Percentiles rank a stretch among this genome's conserved stretches.
Conservation (phyloP, 2,113 vertebrate species). For the Symphodus melops region DNA sequence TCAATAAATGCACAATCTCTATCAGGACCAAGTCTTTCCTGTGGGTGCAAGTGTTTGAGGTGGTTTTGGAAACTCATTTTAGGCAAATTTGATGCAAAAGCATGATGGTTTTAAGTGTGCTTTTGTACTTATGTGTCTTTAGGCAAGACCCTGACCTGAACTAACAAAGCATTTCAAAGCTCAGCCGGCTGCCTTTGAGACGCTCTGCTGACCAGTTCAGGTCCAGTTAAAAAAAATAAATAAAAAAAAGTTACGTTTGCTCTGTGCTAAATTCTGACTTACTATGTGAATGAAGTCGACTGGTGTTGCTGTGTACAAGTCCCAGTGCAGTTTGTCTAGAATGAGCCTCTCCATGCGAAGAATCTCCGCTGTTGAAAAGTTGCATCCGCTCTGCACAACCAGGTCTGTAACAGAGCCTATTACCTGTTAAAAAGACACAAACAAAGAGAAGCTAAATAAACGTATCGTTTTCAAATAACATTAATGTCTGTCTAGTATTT, state of each 20-base stretch:
- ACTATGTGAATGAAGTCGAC: slow-evolving; percentile 90
- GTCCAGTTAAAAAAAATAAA: slow-evolving; percentile 10
- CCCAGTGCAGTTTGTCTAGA: slow-evolving; percentile 89
- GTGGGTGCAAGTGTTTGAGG: neutral
- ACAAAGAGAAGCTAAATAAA: slow-evolving; percentile 82
- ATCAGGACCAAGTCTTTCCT: slow-evolving; percentile 64
- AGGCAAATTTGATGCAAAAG: slow-evolving; percentile 24
- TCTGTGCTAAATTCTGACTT: slow-evolving; percentile 73
- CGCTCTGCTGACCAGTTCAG: slow-evolving; percentile 23
- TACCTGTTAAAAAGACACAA: slow-evolving; percentile 82
- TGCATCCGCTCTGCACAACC: slow-evolving; percentile 85
- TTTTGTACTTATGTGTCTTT: slow-evolving; percentile 65
- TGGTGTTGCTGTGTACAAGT: slow-evolving; percentile 87
- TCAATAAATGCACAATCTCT: slow-evolving; percentile 66
- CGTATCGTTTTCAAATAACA: slow-evolving; percentile 64
- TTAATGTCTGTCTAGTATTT: neutral
- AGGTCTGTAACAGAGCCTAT: slow-evolving; percentile 87
- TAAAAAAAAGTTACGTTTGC: neutral
- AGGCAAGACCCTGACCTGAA: slow-evolving; percentile 38
- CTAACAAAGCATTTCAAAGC: slow-evolving; percentile 28
- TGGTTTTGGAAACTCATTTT: slow-evolving; percentile 31
- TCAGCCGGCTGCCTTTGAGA: slow-evolving; percentile 5
- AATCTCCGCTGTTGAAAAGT: slow-evolving; percentile 87
- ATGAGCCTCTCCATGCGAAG: slow-evolving; percentile 90
- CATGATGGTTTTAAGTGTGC: slow-evolving; percentile 57